Conservation (phyloP, 2,888 invertebrate species). For the Metalampra italica region DNA sequence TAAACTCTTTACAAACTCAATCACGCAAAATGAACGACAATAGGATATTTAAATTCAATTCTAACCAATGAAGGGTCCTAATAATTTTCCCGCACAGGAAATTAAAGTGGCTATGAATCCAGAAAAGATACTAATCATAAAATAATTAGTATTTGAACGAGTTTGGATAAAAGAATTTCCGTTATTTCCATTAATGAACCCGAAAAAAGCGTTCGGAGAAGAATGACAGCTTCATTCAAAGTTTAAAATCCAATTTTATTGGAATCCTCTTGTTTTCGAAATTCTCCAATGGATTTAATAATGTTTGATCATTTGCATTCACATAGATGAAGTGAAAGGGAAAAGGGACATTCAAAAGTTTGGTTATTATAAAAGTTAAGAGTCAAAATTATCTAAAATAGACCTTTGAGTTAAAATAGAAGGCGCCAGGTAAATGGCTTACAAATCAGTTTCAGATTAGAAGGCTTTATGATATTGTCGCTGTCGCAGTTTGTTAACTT, state of each 20-base stretch:
- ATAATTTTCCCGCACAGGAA: constrained; percentile 41
- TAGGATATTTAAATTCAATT: constrained; percentile 55
- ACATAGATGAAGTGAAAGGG: constrained; percentile 16
- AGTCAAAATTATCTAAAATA: background rate
- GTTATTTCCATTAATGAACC: constrained; percentile 31
- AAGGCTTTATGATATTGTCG: no score
- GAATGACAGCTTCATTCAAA: constrained; percentile 38
- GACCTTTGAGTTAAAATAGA: background rate
- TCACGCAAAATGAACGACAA: constrained; percentile 50
- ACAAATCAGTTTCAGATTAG: no score
- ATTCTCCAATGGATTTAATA: constrained; percentile 31
- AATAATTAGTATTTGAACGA: constrained; percentile 50
- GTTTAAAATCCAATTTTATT: constrained; percentile 39
- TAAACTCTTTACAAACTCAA: constrained; percentile 41
- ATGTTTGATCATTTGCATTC: constrained; percentile 34
- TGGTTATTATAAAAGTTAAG: constrained; percentile 10
- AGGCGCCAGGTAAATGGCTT: no score
- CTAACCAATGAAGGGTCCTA: constrained; percentile 33
- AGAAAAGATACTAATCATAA: constrained; percentile 45
- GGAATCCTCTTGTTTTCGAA: constrained; percentile 27
- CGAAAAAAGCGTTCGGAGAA: constrained; percentile 11
- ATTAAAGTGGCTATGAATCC: constrained; percentile 44
- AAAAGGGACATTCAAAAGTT: constrained; percentile 3
- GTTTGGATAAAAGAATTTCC: constrained; percentile 42
- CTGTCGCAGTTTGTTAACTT: no score